Conservation (phyloP, 2,797 vertebrate genomes). For the Crossoptilon crossoptilon region DNA sequence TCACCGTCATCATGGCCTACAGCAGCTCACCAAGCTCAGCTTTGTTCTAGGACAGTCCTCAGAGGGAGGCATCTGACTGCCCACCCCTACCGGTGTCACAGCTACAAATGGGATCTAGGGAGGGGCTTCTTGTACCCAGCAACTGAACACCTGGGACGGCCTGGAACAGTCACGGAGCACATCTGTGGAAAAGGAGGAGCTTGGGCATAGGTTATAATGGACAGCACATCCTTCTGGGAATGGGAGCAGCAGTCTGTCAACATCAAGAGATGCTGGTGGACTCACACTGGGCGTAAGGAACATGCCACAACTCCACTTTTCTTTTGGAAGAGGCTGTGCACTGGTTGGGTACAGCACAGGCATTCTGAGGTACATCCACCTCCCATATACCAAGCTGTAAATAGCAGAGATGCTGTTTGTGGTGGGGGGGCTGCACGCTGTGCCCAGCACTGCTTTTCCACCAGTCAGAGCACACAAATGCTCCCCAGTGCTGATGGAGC, state of each 20-base stretch:
- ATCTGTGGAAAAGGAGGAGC: neutral
- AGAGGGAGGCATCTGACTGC: neutral
- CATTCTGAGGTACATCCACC: neutral
- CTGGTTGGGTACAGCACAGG: neutral
- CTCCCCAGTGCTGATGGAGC: neutral
- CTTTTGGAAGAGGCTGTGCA: fast-evolving
- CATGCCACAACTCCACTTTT: neutral
- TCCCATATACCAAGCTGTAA: neutral
- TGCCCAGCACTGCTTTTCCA: fast-evolving
- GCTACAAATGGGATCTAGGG: neutral
- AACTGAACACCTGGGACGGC: neutral
- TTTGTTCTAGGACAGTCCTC: neutral
- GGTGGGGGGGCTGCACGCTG: neutral
- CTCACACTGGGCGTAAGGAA: neutral
- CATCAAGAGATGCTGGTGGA: neutral
- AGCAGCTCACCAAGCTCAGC: neutral
- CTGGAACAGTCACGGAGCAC: fast-evolving
- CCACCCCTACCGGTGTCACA: neutral
- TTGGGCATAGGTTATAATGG: fast-evolving
- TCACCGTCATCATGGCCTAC: neutral
- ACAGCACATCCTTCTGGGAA: neutral
- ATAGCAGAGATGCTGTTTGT: neutral
- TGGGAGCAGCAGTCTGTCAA: neutral
- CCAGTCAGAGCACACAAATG: fast-evolving
- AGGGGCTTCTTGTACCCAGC: neutral